These are phyloP conservation scores for Sycobia sp. DNA, from an alignment of 1,140 invertebrate genomes.

Conservation along the genomic window DNA sequence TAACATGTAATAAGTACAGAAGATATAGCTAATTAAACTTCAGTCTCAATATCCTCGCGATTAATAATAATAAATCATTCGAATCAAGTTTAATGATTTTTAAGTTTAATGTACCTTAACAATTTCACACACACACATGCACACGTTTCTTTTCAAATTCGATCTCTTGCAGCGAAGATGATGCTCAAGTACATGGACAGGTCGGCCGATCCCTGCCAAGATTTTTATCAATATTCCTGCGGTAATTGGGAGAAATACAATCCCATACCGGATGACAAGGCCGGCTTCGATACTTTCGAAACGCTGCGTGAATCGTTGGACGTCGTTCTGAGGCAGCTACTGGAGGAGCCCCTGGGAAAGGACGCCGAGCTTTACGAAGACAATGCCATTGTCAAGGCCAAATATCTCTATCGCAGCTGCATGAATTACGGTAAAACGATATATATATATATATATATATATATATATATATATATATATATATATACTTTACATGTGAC, in stretches of 20 bases:
- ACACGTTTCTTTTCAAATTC: no score
- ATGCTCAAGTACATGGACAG: slow-evolving; percentile 82
- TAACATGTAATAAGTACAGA: no score
- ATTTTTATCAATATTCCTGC: slow-evolving; percentile 91
- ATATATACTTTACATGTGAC: no score
- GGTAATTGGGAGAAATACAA: slow-evolving; percentile 84
- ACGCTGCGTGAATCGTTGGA: slow-evolving; percentile 79
- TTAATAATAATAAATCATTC: no score
- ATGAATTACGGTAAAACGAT: slow-evolving; percentile 73
- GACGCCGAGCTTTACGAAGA: slow-evolving; percentile 48
- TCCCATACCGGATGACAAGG: slow-evolving; percentile 83
- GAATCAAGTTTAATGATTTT: no score
- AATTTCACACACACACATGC: no score
- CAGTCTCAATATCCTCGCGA: no score
- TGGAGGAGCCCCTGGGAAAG: slow-evolving; percentile 61
- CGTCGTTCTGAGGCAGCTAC: slow-evolving; percentile 69
- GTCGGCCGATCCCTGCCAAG: slow-evolving; percentile 80
- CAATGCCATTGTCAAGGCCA: slow-evolving; percentile 75
- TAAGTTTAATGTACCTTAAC: no score
- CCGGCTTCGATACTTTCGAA: slow-evolving; percentile 82
- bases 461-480: no score
- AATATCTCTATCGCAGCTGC: slow-evolving; percentile 81
- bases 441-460: no score
- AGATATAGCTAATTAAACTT: no score
- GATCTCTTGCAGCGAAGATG: slow-evolving; percentile 60